Evolutionary conservation across 2,888 invertebrate species (phyloP).

Genomic region (Corbicula japonica): DNA sequence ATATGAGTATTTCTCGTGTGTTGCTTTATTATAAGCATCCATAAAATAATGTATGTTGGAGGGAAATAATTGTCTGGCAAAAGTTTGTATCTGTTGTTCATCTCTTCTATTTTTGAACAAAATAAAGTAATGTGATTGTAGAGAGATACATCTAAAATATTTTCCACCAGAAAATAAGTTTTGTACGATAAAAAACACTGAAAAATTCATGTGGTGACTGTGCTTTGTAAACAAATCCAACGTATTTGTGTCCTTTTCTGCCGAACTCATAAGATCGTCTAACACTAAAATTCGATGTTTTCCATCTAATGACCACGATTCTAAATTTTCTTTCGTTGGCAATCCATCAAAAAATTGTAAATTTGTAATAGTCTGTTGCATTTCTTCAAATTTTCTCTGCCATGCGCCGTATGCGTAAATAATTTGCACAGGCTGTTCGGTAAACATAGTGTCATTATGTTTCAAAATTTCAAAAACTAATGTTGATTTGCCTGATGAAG

Average conservation of each 20-base stretch:
- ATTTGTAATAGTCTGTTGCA: conserved; percentile 19
- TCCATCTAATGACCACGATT: too few relatives aligned
- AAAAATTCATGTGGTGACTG: conserved; percentile 39
- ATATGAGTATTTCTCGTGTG: conserved; percentile 29
- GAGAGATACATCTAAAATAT: conserved; percentile 18
- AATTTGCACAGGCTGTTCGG: conserved; percentile 19
- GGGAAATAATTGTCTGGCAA: conserved; percentile 29
- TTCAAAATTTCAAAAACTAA: conserved; percentile 28
- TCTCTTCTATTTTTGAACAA: conserved; percentile 25
- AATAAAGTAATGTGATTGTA: conserved; percentile 32
- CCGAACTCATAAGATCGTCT: conserved; percentile 27
- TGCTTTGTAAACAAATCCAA: conserved; percentile 38
- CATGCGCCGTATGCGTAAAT: conserved; percentile 30
- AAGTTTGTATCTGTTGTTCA: too few relatives aligned
- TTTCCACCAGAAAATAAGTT: too few relatives aligned
- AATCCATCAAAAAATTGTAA: conserved; percentile 39
- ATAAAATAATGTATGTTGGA: conserved; percentile 20
- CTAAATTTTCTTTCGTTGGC: conserved; percentile 30
- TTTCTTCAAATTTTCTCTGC: conserved; percentile 25
- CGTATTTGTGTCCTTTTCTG: conserved; percentile 24
- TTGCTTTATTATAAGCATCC: conserved; percentile 33
- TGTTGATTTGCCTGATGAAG: conserved; percentile 22
- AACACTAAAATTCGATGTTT: too few relatives aligned
- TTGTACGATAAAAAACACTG: too few relatives aligned
- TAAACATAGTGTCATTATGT: conserved; percentile 27